Evolutionary conservation across 2,888 invertebrate genomes (phyloP).

Genomic region (Cepaea hortensis): DNA sequence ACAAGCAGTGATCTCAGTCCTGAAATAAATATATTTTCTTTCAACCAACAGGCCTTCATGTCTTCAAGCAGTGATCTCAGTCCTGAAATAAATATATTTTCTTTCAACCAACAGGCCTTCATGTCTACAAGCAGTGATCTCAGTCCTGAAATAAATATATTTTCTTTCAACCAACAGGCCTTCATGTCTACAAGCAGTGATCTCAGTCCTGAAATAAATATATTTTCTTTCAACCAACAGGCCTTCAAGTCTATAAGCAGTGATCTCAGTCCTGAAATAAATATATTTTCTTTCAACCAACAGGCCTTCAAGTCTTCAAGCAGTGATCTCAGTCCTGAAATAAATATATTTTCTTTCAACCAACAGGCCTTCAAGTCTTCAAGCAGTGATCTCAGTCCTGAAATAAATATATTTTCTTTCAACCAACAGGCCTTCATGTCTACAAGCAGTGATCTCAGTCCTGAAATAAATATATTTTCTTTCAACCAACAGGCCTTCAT

Average conservation of each 20-base stretch:
- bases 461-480: background rate
- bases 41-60: constrained; percentile 29
- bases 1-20: constrained; percentile 25
- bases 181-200: constrained; percentile 22
- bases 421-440: constrained; percentile 25
- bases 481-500: constrained; percentile 29
- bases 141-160: background rate
- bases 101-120: constrained; percentile 21
- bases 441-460: constrained; percentile 26
- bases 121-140: constrained; percentile 28
- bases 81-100: background rate
- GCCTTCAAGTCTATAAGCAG: constrained; percentile 24
- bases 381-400: constrained; percentile 17
- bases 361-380: constrained; percentile 27
- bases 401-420: background rate
- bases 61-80: constrained; percentile 25
- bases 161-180: constrained; percentile 18
- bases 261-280: background rate
- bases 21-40: background rate
- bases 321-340: constrained; percentile 12
- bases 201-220: background rate
- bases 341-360: background rate
- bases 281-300: background rate
- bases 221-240: constrained; percentile 7
- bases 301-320: constrained; percentile 29